Evolutionary conservation across 2,113 vertebrate genomes (phyloP).

Genomic region (Saguinus imperator): DNA sequence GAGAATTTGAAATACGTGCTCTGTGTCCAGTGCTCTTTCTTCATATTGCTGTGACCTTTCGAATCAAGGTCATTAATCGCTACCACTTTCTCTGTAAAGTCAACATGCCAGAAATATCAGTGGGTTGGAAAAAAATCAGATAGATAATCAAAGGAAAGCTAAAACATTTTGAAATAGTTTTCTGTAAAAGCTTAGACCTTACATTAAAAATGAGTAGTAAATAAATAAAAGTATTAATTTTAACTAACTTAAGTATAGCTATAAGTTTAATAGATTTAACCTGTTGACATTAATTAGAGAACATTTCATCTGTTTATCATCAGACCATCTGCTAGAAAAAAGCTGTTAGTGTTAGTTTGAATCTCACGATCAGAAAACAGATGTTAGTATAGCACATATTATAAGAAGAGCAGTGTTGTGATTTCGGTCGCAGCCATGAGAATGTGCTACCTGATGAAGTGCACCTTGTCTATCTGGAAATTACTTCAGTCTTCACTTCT

Average conservation of each 20-base stretch:
- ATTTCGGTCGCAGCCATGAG: background rate
- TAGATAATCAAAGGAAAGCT: background rate
- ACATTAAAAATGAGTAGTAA: background rate
- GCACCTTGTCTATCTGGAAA: background rate
- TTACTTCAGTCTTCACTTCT: constrained; percentile 26
- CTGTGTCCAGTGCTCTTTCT: background rate
- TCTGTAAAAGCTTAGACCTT: background rate
- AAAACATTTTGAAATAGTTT: constrained; percentile 26
- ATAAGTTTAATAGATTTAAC: background rate
- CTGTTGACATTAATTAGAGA: constrained; percentile 8
- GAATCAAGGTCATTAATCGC: background rate
- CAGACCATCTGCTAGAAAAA: background rate
- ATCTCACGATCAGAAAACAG: background rate
- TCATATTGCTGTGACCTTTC: background rate
- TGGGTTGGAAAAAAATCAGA: background rate
- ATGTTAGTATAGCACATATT: background rate
- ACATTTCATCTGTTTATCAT: constrained; percentile 15
- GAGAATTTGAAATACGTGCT: background rate
- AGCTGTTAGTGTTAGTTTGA: background rate
- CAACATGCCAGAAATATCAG: background rate
- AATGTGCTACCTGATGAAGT: background rate
- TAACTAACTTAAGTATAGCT: background rate
- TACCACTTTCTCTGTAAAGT: background rate
- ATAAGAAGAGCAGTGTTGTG: background rate
- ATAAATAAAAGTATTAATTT: constrained; percentile 9